Conservation (phyloP, 2,888 invertebrate species). For the Agonopterix subpropinquella region DNA sequence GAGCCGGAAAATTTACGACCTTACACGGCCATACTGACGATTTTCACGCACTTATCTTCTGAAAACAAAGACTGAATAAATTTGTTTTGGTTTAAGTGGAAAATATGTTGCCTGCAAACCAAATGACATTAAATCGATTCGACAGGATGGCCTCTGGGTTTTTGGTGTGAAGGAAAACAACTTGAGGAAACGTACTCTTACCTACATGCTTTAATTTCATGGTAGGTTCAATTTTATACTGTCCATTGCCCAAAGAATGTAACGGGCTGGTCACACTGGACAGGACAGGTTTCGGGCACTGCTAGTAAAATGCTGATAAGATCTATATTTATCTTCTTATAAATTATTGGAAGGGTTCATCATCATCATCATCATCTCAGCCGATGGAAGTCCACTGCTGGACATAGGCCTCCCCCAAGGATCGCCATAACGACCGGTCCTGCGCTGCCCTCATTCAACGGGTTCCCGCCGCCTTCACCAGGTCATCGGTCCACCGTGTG, state of each 20-base stretch:
- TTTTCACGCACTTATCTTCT: not conserved
- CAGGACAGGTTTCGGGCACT: not conserved
- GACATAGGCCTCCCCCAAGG: too few relatives aligned
- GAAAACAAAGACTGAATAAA: not conserved
- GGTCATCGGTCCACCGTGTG: too few relatives aligned
- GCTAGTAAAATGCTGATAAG: not conserved
- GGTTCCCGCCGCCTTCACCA: too few relatives aligned
- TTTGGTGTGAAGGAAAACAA: not conserved
- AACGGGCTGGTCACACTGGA: not conserved
- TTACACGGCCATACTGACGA: not conserved
- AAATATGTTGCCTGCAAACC: not conserved
- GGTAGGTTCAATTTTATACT: too few relatives aligned
- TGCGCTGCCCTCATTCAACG: too few relatives aligned
- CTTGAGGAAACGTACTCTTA: not conserved
- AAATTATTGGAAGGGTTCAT: too few relatives aligned
- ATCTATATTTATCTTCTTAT: not conserved
- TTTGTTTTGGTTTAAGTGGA: not conserved
- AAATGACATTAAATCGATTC: too few relatives aligned
- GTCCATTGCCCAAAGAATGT: too few relatives aligned
- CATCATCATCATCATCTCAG: too few relatives aligned
- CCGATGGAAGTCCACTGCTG: too few relatives aligned
- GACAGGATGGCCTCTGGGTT: too few relatives aligned
- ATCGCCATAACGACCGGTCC: too few relatives aligned
- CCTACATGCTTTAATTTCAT: not conserved
- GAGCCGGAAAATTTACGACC: constrained; percentile 4